Base-by-base conservation (phyloP, 2,888 invertebrate species). In the Ophioninae sp. region DNA sequence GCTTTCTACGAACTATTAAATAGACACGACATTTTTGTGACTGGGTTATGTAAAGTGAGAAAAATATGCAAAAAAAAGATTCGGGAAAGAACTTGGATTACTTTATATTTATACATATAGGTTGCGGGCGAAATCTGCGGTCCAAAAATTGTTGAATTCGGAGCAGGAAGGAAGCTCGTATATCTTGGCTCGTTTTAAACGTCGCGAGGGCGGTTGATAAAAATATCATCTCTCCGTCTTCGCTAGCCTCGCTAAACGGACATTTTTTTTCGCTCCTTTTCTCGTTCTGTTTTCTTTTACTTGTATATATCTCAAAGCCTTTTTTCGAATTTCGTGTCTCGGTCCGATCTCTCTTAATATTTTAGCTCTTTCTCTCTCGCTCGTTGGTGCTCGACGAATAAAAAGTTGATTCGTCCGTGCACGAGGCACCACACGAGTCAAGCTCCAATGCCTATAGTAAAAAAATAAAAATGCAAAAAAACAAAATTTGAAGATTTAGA, bases 201-300 rank as follows among this genome's bases (percentile, higher is more conserved):
- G 81, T 81, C 71, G 71, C 69, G 81, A 84, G 78, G 79, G 81
- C 65, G 84, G 78, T 68, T 67, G 81, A 81, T 81, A 84, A 81
- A 84, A 84, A 84, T 84, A 84, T 84, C 84, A 67, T 73, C 65
- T 30, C 59, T 78, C 69, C 56, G 44, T 58, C 77, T 68, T 65
- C 51, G 44, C 64, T 59, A 51, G 23, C 37, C n/a, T 23, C 7
- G 65, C 39, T 63, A 65, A 73, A 56, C 44, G 39, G 37, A 51
- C 30, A 39, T 73, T 77, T 61, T 80, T 74, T 69, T 51, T 23
- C 20, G 30, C 22, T 71, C 59, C 10, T 74, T 65, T 37, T 72
- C 39, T 17, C 22, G 9, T 51, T 30, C 30, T 30, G 1, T 23
- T 23, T 30, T 39, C 20, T 9, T 37, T 37, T 9, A 23, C 6